Evolutionary conservation across 2,888 invertebrate genomes (phyloP).

Genomic region (Pinctada fucata): DNA sequence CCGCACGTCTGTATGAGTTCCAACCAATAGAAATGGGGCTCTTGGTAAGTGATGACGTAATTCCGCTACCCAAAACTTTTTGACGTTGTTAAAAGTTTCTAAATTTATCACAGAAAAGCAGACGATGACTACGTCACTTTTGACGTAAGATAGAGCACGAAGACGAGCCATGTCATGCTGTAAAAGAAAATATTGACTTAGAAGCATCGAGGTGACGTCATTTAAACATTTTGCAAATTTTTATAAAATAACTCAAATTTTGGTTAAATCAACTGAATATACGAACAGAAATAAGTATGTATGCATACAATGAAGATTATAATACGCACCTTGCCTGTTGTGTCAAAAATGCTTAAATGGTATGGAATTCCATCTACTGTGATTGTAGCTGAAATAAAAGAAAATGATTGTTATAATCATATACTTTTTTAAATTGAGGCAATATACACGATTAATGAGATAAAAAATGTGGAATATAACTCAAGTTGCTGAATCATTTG

Average conservation of each 20-base stretch:
- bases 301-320: background rate
- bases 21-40: slow-evolving; percentile 68
- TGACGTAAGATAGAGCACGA: slow-evolving; percentile 70
- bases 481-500: too few relatives aligned
- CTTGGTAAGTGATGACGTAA: slow-evolving; percentile 63
- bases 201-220: too few relatives aligned
- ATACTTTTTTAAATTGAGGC: background rate
- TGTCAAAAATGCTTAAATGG: slow-evolving; percentile 70
- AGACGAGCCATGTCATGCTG: slow-evolving; percentile 43
- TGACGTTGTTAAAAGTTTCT: slow-evolving; percentile 64
- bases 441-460: too few relatives aligned
- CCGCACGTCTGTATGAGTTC: slow-evolving; percentile 66
- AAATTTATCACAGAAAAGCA: slow-evolving; percentile 70
- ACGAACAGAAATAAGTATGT: too few relatives aligned
- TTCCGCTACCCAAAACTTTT: slow-evolving; percentile 69
- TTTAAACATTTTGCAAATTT: too few relatives aligned
- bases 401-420: background rate
- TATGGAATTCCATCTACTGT: slow-evolving; percentile 64
- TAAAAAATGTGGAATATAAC: too few relatives aligned
- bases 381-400: slow-evolving; percentile 64
- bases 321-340: slow-evolving; percentile 69
- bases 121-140: slow-evolving; percentile 72
- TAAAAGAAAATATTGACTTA: background rate
- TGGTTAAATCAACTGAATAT: too few relatives aligned
- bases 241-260: too few relatives aligned